phyloP scores from a whole-genome alignment of 2,888 invertebrate genomes.

The Rugalucina vietnamica region DNA sequence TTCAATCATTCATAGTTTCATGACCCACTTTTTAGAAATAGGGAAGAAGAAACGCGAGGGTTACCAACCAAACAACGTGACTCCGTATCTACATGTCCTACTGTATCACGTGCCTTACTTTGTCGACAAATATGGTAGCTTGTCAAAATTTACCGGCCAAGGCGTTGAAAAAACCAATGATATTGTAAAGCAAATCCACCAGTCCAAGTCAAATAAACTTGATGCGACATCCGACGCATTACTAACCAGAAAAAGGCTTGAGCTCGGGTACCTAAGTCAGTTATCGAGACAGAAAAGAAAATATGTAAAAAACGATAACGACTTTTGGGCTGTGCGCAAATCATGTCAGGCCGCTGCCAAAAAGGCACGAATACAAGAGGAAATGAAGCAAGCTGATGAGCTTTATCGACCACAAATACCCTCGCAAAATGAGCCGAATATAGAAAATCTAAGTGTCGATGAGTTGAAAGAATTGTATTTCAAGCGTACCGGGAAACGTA shows the following conservation, averaged over 20 bases:
- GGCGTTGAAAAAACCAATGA: constrained; percentile 29
- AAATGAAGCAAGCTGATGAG: too few relatives aligned
- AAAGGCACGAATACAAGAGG: too few relatives aligned
- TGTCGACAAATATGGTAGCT: not conserved
- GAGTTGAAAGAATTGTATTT: too few relatives aligned
- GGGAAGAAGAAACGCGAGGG: not conserved
- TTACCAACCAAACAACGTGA: constrained; percentile 18
- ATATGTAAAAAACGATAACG: constrained; percentile 3
- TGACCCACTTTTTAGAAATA: not conserved
- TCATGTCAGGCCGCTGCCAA: too few relatives aligned
- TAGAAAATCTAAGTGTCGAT: too few relatives aligned
- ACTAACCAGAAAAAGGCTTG: not conserved
- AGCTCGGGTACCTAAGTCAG: not conserved
- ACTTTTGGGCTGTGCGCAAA: not conserved
- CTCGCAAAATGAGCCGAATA: too few relatives aligned
- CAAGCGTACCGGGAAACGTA: too few relatives aligned
- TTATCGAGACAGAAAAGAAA: not conserved
- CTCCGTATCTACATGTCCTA: not conserved
- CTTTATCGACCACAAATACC: too few relatives aligned
- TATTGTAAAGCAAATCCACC: constrained; percentile 18
- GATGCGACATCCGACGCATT: constrained; percentile 7
- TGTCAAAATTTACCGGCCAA: constrained; percentile 18
- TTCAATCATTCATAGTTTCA: not conserved
- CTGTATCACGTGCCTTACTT: constrained; percentile 14
- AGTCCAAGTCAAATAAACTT: constrained; percentile 10